Evolutionary conservation across 2,797 vertebrate genomes (phyloP).

Genomic region (Hemitrygon akajei): DNA sequence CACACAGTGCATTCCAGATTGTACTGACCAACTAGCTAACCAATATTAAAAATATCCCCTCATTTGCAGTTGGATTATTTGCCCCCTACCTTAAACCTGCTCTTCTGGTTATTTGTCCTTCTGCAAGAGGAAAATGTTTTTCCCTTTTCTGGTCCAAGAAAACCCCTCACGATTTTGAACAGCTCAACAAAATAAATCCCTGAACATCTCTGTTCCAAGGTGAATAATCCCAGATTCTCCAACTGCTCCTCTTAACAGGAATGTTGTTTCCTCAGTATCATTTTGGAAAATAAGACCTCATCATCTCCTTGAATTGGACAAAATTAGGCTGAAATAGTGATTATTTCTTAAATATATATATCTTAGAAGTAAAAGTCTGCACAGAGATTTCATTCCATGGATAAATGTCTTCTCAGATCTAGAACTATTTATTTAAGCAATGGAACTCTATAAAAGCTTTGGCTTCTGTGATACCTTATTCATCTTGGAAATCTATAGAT

Average conservation of each 20-base stretch:
- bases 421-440: no score
- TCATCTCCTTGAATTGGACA: not conserved
- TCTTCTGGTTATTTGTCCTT: not conserved
- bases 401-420: no score
- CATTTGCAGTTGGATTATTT: constrained; percentile 16
- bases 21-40: not conserved
- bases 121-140: not conserved
- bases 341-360: not conserved
- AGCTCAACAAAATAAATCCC: not conserved
- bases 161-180: not conserved
- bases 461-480: no score
- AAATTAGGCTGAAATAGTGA: not conserved
- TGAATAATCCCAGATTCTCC: not conserved
- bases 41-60: not conserved
- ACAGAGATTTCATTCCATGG: no score
- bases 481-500: no score
- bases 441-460: no score
- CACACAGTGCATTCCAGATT: not conserved
- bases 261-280: not conserved
- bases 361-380: no score
- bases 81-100: not conserved
- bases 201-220: not conserved
- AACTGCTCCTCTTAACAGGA: not conserved
- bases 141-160: not conserved
- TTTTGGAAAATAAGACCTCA: not conserved